Conservation (phyloP, 2,797 vertebrate genomes). For the Paramormyrops hopkinsi region DNA sequence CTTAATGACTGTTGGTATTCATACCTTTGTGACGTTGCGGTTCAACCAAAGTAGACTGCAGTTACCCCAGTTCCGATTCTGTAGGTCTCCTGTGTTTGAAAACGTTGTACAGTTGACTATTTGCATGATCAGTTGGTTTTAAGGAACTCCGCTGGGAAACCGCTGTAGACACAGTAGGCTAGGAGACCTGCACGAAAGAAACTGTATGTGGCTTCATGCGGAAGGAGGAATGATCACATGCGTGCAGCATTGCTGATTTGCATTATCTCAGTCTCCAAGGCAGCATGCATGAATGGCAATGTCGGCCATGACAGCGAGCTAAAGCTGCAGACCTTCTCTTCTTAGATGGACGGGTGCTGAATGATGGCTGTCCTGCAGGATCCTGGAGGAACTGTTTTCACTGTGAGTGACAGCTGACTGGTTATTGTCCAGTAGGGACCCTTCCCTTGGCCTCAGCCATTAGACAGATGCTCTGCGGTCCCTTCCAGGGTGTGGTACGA, state of each 20-base stretch:
- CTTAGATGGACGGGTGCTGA: constrained; percentile 68
- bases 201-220: neutral
- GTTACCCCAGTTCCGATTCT: neutral
- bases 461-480: neutral
- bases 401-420: constrained; percentile 59
- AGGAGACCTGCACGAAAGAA: neutral
- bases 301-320: neutral
- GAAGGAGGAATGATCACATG: neutral
- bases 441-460: neutral
- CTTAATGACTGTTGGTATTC: neutral
- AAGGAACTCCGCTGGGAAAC: neutral
- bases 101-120: neutral
- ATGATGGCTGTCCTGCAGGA: constrained; percentile 58
- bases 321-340: neutral
- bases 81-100: neutral
- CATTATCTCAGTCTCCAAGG: neutral
- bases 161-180: neutral
- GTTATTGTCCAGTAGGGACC: neutral
- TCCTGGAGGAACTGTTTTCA: constrained; percentile 79
- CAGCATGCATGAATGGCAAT: neutral
- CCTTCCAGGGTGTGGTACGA: constrained; percentile 70
- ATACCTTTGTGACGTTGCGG: neutral
- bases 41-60: neutral
- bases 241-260: neutral
- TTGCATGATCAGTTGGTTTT: neutral